Evolutionary conservation across 2,113 vertebrate species (phyloP), one percentile per base, ranked within the genome.

Genomic region (Tupaia tana): DNA sequence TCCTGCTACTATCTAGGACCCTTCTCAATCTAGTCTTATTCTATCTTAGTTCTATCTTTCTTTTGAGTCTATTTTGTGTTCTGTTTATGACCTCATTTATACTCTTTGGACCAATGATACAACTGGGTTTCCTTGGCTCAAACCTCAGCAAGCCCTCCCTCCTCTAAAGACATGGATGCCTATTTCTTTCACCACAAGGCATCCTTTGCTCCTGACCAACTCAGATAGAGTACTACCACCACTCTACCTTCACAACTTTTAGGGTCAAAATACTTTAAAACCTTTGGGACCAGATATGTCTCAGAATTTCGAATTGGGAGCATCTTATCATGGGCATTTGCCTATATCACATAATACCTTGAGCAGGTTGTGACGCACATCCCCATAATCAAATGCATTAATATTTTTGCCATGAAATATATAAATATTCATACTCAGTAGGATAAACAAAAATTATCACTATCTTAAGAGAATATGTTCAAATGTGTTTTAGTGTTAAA

Each of bases 341-440:
- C 59, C 27, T 83, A 59, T 89, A 74, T 79, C 58, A 71, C 25
- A 63, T 66, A 66, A 66, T 89, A 69, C 12, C 64, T 80, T 66
- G 67, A 92, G 15, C 19, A 93, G 52, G 59, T 59, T 85, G 63
- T 73, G 2, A 22, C 52, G 74, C 95, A 89, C 56, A 8, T 67
- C 61, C 29, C 15, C 29, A 83, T 69, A 81, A 83, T 90, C 29
- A 89, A 93, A 74, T 56, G 69, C 14, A 80, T 92, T 84, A 75
- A 83, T 89, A 93, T 89, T 83, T 92, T 43, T 92, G 20, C 86
- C 63, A 91, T 89, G 25, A 92, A 93, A 70, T 89, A n/a, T 34
- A 86, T 94, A 43, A 79, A 79, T 91, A 89, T 79, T 89, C 64
- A 96, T 66, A 88, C 18, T 92, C 79, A 71, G 25, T 92, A 19